These are phyloP conservation scores for Dromococcyx pavoninus DNA, from an alignment of 2,797 vertebrate genomes.

Conservation along the genomic window DNA sequence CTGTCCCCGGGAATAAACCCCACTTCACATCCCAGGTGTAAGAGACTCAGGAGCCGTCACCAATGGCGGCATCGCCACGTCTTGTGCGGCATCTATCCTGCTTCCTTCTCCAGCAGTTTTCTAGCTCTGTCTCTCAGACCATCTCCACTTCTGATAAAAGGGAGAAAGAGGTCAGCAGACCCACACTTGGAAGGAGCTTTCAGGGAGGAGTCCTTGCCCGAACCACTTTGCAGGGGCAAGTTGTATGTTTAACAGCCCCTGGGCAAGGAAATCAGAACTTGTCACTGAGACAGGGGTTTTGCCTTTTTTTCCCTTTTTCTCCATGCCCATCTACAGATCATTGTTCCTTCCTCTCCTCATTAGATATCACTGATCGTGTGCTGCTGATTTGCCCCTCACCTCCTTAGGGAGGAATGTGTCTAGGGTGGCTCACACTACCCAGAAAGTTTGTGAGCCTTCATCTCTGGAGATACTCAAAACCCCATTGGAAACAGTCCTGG, in stretches of 20 bases:
- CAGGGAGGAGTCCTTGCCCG: not conserved
- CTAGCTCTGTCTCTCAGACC: not conserved
- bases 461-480: not conserved
- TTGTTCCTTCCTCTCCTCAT: not conserved
- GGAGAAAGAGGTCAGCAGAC: not conserved
- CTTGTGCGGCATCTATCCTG: not conserved
- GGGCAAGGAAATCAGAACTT: not conserved
- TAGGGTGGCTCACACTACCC: not conserved
- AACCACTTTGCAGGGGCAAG: not conserved
- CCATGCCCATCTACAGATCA: not conserved
- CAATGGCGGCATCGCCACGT: not conserved
- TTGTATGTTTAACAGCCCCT: not conserved
- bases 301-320: not conserved
- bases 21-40: not conserved
- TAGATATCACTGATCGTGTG: not conserved
- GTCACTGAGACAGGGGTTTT: not conserved
- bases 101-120: not conserved
- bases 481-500: not conserved
- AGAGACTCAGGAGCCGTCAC: not conserved
- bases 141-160: not conserved
- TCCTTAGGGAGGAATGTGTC: not conserved
- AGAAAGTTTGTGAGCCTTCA: not conserved
- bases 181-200: not conserved
- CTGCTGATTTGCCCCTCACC: not conserved
- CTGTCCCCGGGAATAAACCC: slow-evolving; percentile 21